Evolutionary conservation across 2,888 invertebrate species (phyloP).

Genomic region (Leptarthrus brevirostris): DNA sequence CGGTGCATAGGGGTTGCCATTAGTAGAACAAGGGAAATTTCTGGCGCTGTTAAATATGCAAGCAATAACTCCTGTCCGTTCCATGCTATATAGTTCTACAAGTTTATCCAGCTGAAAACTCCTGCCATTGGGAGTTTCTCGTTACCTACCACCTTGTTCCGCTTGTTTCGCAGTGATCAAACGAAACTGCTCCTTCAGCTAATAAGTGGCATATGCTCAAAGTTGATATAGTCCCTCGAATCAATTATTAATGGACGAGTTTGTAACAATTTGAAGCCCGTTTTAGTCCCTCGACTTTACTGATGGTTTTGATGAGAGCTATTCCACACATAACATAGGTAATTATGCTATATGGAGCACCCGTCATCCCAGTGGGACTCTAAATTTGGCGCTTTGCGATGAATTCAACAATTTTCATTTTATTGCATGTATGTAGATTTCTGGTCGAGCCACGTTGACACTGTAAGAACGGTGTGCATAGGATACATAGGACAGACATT

Average conservation of each 20-base stretch:
- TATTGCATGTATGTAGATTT: conserved; percentile 17
- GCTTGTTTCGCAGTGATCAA: conserved; percentile 16
- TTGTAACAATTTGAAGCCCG: not conserved
- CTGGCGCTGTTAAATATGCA: conserved; percentile 35
- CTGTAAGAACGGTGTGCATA: no score
- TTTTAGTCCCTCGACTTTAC: not conserved
- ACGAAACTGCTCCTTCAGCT: conserved; percentile 45
- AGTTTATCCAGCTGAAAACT: conserved; percentile 2
- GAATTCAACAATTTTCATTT: conserved; percentile 50
- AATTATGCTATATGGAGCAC: conserved; percentile 20
- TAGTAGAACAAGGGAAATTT: conserved; percentile 16
- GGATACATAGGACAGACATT: no score
- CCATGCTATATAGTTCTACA: conserved; percentile 7
- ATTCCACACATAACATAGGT: not conserved
- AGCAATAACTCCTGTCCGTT: conserved; percentile 35
- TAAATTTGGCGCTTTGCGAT: conserved; percentile 51
- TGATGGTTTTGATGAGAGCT: not conserved
- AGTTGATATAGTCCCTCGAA: conserved; percentile 23
- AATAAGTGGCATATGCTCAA: conserved; percentile 40
- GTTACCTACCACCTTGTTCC: not conserved
- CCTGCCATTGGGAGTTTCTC: no score
- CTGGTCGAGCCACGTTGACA: not conserved
- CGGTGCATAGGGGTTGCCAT: conserved; percentile 29
- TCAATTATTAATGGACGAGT: conserved; percentile 45
- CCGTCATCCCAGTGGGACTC: conserved; percentile 38